Base-by-base conservation (phyloP, 1,140 invertebrate species). In the Bombus waltoni region DNA sequence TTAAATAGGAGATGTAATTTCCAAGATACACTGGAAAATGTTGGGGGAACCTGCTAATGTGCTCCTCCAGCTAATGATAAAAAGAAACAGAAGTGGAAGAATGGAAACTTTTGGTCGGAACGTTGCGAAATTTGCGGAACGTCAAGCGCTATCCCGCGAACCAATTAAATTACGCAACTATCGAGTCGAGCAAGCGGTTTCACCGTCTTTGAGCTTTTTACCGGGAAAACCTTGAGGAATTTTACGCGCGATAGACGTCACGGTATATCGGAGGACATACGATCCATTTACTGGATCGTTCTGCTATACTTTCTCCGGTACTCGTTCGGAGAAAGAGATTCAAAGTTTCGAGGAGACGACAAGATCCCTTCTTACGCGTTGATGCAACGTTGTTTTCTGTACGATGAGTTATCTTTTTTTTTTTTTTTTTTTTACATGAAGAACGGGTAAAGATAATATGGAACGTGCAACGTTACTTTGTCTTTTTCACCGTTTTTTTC, bases 91-190 rank as follows among this genome's bases (percentile, higher is more conserved):
- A 53, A 53, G 47, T 53, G 18, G 47, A 53, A 53, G 47, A 53
- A 53, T 53, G 47, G 47, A 53, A 53, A 53, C 8, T 53, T 53
- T 53, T 53, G 18, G 22, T 53, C 0, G 28, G 62, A 40, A 28
- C 13, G 42, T 76, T 76, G 73, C 81, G 22, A 66, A 66, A 59
- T 38, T 25, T 62, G 38, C 40, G 57, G 40, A 22, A 78, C n/a
- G 28, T 10, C 22, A 0, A 32, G 18, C n/a, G 22, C 57, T 79
- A 32, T 80, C 65, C 70, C 42, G 65, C 57, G 77, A 85, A 73
- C 77, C 42, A 73, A 81, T 85, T 32, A 73, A 47, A 57, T 85
- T 85, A 80, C 42, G 77, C 70, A 85, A 81, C 68, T 70, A 79
- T 80, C 62, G 72, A 79, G 35, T 57, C 8, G 57, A 11, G 18